Conservation (phyloP, 2,888 invertebrate species). For the Tubulanus polymorphus region DNA sequence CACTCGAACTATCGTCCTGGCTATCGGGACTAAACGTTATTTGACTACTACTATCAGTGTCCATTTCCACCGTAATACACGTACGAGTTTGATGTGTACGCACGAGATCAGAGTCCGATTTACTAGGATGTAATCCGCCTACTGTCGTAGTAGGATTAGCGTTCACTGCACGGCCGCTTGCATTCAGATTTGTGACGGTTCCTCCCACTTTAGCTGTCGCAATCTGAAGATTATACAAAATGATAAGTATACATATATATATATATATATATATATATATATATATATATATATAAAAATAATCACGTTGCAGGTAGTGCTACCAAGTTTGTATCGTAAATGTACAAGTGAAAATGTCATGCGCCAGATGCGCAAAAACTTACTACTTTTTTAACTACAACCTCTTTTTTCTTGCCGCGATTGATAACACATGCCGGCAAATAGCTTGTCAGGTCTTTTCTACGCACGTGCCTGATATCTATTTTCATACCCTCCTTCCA, state of each 20-base stretch:
- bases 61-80: constrained; percentile 1
- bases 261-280: too few relatives aligned
- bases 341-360: neutral
- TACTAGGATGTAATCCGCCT: neutral
- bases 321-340: too few relatives aligned
- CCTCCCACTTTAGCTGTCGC: constrained; percentile 21
- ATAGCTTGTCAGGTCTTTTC: constrained; percentile 41
- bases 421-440: constrained; percentile 35
- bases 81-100: neutral
- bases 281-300: too few relatives aligned
- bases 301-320: too few relatives aligned
- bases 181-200: constrained; percentile 13
- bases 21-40: too few relatives aligned
- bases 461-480: constrained; percentile 81
- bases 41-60: constrained; percentile 3
- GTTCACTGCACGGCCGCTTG: neutral
- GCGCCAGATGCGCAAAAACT: neutral
- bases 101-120: neutral
- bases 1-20: neutral
- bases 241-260: too few relatives aligned
- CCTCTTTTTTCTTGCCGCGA: constrained; percentile 23
- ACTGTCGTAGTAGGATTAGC: too few relatives aligned
- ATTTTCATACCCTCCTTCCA: constrained; percentile 72
- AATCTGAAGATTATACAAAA: too few relatives aligned
- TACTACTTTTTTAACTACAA: constrained; percentile 18